Percentiles rank a stretch among this genome's conserved stretches.
Conservation (phyloP, 2,888 invertebrate species). For the Aphidius colemani region DNA sequence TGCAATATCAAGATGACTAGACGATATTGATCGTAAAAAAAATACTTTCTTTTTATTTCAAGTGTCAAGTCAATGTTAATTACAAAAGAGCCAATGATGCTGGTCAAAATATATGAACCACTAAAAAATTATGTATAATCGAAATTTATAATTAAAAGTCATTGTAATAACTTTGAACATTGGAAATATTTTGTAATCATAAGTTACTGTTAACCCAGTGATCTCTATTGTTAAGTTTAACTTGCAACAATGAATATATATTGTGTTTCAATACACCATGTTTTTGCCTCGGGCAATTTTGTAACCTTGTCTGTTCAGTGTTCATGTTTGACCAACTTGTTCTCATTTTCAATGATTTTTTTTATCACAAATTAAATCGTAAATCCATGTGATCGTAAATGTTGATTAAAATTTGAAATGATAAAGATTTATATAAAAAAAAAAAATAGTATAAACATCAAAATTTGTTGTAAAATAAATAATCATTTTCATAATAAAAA, state of each 20-base stretch:
- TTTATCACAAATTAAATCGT: not conserved
- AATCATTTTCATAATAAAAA: not conserved
- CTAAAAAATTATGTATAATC: no score
- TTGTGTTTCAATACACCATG: conserved; percentile 3
- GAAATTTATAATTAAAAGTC: not conserved
- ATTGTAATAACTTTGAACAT: not conserved
- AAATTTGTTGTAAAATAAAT: no score
- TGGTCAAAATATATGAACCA: no score
- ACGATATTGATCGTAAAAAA: no score
- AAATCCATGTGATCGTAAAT: not conserved
- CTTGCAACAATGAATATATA: conserved; percentile 8
- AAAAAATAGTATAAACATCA: no score
- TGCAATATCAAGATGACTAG: no score
- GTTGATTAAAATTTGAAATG: not conserved
- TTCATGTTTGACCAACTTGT: not conserved
- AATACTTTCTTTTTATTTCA: not conserved
- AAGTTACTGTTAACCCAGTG: conserved; percentile 12
- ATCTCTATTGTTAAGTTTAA: not conserved
- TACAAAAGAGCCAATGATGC: no score
- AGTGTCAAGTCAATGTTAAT: no score
- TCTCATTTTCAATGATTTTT: no score
- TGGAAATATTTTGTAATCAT: not conserved
- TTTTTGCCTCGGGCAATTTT: not conserved
- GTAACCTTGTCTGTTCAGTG: not conserved
- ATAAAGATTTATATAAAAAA: not conserved